phyloP scores from a whole-genome alignment of 2,113 vertebrate genomes.

The Bungarus multicinctus region DNA sequence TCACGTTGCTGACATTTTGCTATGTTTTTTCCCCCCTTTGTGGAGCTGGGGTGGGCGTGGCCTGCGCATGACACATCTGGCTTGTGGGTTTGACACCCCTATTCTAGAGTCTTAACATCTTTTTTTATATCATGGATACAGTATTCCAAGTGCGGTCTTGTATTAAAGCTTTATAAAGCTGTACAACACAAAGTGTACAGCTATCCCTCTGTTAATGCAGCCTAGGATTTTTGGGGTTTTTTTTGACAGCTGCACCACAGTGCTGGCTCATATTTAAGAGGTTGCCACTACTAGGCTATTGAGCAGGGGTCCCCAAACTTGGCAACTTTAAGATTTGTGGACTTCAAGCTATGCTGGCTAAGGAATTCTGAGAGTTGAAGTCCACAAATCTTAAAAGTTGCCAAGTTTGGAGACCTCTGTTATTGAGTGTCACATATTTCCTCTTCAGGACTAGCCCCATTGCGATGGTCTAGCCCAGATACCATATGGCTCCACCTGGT shows the following conservation, averaged over 20 bases:
- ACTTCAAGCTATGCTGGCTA: no score
- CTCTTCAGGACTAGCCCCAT: neutral
- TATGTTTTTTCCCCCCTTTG: no score
- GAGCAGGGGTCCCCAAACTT: no score
- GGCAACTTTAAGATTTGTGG: no score
- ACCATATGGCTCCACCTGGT: neutral
- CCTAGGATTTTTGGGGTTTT: neutral
- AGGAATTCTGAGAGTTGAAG: no score
- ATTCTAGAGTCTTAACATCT: neutral
- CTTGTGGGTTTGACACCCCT: no score
- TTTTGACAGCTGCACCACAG: neutral
- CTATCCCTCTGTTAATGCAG: neutral
- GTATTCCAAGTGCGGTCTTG: neutral
- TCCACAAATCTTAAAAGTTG: no score
- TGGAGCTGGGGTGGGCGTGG: no score
- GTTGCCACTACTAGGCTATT: neutral
- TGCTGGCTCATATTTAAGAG: neutral
- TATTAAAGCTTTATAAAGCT: neutral
- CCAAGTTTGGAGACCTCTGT: no score
- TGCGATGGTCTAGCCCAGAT: neutral
- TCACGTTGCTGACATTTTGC: no score
- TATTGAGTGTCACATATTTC: neutral
- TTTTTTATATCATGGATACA: neutral
- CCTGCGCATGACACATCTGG: no score
- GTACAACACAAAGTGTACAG: accelerated